Base-by-base conservation (phyloP, 2,888 invertebrate genomes). In the Leucoptera coffeella region DNA sequence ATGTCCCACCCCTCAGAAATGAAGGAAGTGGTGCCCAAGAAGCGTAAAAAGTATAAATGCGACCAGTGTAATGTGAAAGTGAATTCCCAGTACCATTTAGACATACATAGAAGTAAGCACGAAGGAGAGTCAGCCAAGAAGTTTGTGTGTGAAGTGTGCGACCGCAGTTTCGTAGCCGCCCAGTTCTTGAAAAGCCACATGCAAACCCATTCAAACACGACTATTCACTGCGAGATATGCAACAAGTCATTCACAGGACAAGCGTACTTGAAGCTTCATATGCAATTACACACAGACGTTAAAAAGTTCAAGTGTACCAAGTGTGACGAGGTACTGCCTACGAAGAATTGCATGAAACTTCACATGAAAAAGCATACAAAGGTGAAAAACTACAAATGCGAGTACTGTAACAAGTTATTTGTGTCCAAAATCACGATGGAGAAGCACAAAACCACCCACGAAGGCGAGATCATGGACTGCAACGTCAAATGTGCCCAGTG, bases 351-450 rank as follows among this genome's bases (percentile, higher is more conserved):
- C 34, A 39, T 69, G 14, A 69, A 69, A 45, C 48, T 55, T 3
- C 69, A 69, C 37, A 67, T 69, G 69, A 69, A 69, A 29, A 69
- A 69, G 31, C 69, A 69, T 32, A 59, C 67, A 0, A 69, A 69
- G 39, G 64, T 67, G 1, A 69, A 69, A 50, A 69, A 69, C 35
- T 67, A 67, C 31, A 67, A 67, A 36, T 69, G 69, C 22, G 69
- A 69, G 29, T 57, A 50, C 24, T 69, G 69, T 33, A 53, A 53
- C 22, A 69, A 69, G 43, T 39, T 56, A 14, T 69, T 69, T 42
- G 69, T 69, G 0, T 69, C 69, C 0, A 69, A 65, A 41, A 61
- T 69, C 2, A 69, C 69, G 0, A 69, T 69, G 69, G 69, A 69
- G 33, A 65, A 65, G 29, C 69, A 69, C 27, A 45, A 58, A 27